Percentiles rank a stretch among this genome's conserved stretches.
Evolutionary conservation across 2,888 invertebrate genomes (phyloP).

Genomic region (Drosophila neutralis): DNA sequence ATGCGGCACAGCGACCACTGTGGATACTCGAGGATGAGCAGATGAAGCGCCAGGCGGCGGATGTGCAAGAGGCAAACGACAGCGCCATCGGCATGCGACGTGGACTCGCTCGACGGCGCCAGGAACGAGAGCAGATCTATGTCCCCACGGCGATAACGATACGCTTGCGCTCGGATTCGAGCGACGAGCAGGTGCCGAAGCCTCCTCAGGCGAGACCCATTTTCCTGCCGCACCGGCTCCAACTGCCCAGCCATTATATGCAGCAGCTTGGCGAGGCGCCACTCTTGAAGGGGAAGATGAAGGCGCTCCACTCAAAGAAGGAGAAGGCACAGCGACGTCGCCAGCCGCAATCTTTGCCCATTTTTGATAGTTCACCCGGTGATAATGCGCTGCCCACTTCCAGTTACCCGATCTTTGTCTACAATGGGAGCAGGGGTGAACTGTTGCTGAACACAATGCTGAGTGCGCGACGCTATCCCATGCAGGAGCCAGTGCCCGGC

Average conservation of each 20-base stretch:
- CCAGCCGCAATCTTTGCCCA: conserved; percentile 57
- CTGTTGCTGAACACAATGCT: conserved; percentile 82
- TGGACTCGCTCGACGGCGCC: neutral
- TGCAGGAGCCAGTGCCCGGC: conserved; percentile 84
- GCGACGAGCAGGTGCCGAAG: neutral
- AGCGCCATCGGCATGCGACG: conserved; percentile 6
- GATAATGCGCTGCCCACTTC: conserved; percentile 46
- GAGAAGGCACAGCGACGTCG: conserved; percentile 32
- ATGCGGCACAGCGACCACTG: conserved; percentile 69
- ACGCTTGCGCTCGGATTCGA: conserved; percentile 12
- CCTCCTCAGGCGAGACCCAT: neutral
- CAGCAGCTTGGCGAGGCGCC: conserved; percentile 5
- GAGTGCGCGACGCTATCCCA: conserved; percentile 78
- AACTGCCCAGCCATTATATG: conserved; percentile 73
- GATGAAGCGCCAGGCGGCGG: conserved; percentile 40
- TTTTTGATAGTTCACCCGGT: conserved; percentile 73
- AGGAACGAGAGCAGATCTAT: conserved; percentile 10
- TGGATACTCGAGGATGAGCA: conserved; percentile 82
- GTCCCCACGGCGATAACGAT: conserved; percentile 28
- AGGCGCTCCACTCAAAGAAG: neutral
- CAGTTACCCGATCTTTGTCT: conserved; percentile 76
- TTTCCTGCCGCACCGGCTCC: conserved; percentile 45
- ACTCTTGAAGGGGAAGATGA: neutral
- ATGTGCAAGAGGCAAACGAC: conserved; percentile 34
- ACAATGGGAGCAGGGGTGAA: conserved; percentile 78